phyloP scores from a whole-genome alignment of 2,113 vertebrate genomes.

The Gallinago jamesoni region DNA sequence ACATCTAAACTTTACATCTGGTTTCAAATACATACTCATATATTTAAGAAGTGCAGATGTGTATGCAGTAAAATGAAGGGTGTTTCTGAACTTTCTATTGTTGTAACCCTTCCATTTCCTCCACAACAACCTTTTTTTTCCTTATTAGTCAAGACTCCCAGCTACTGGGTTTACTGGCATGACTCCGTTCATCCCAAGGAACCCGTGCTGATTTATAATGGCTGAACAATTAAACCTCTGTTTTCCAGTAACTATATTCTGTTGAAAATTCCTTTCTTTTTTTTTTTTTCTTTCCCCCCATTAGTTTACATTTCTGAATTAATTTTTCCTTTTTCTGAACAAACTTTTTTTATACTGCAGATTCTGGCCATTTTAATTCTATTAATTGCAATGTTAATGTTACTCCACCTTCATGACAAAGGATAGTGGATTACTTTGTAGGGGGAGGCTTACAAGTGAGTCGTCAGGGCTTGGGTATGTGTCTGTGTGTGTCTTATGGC shows the following conservation, averaged over 20 bases:
- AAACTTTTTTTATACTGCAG: not conserved
- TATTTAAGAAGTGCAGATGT: not conserved
- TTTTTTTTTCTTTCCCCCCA: not conserved
- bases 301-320: not conserved
- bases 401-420: not conserved
- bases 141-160: not conserved
- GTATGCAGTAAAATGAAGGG: not conserved
- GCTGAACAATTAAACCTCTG: not conserved
- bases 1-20: not conserved
- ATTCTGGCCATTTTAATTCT: not conserved
- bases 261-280: not conserved
- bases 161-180: not conserved
- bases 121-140: not conserved
- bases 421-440: not conserved
- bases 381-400: conserved; percentile 34
- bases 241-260: not conserved
- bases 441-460: not conserved
- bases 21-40: not conserved
- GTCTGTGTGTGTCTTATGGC: not conserved
- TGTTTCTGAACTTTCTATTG: not conserved
- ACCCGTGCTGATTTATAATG: not conserved
- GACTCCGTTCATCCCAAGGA: not conserved
- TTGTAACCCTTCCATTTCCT: not conserved
- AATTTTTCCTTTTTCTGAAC: not conserved
- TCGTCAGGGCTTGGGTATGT: not conserved